Evolutionary conservation across 2,888 invertebrate species (phyloP).

Genomic region (Drosophila algonquin): DNA sequence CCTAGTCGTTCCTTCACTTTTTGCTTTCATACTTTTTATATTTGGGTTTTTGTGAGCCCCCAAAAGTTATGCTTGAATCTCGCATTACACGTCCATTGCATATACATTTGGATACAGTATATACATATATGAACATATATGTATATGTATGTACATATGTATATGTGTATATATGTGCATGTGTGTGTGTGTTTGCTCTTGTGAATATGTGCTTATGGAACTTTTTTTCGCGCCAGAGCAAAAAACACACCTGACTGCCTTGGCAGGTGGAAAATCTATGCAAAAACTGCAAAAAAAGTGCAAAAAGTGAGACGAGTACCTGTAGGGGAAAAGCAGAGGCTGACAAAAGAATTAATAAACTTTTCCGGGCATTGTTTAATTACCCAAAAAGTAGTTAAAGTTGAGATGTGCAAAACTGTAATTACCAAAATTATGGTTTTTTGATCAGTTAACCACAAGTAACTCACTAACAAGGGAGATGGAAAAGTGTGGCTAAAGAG

Average conservation of each 20-base stretch:
- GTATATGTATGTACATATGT: background rate
- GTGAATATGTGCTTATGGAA: constrained; percentile 46
- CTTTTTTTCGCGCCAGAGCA: constrained; percentile 41
- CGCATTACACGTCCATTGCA: constrained; percentile 31
- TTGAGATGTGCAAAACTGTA: constrained; percentile 14
- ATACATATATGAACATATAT: background rate
- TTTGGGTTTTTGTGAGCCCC: constrained; percentile 9
- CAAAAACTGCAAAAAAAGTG: background rate
- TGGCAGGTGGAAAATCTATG: constrained; percentile 25
- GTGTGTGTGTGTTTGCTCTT: constrained; percentile 9
- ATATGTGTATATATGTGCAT: background rate
- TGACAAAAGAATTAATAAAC: constrained; percentile 40
- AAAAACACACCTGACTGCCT: constrained; percentile 34
- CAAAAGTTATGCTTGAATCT: constrained; percentile 55
- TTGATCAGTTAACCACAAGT: background rate
- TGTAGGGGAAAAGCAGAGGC: no score
- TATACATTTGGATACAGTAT: background rate
- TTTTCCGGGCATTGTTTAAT: constrained; percentile 33
- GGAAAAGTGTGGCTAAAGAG: background rate
- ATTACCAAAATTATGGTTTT: constrained; percentile 16
- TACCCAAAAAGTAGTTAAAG: constrained; percentile 24
- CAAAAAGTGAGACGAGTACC: constrained; percentile 14
- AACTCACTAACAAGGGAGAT: background rate
- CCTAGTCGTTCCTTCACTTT: background rate
- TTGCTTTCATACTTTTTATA: constrained; percentile 15